Conservation (phyloP, 2,113 vertebrate species). For the Orcinus orca region DNA sequence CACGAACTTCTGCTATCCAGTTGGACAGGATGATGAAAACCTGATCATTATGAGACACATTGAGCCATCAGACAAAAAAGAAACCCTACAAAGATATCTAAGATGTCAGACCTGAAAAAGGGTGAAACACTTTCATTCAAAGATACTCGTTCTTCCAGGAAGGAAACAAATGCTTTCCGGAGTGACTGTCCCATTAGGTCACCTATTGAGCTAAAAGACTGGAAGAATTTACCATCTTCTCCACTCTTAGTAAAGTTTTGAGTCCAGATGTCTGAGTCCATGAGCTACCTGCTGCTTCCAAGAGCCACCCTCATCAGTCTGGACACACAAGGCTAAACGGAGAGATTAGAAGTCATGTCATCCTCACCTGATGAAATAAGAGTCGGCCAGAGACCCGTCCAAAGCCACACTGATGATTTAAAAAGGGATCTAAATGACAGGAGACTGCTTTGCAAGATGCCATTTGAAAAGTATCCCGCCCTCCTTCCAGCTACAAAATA, state of each 20-base stretch:
- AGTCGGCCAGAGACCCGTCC: background rate
- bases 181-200: background rate
- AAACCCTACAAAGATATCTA: background rate
- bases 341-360: background rate
- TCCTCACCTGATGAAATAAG: background rate
- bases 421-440: background rate
- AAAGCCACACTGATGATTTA: background rate
- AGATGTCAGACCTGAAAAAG: background rate
- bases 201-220: background rate
- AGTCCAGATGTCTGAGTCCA: background rate
- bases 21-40: background rate
- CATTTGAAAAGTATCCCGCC: background rate
- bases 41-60: background rate
- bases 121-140: background rate
- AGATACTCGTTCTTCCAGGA: background rate
- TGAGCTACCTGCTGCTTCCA: background rate
- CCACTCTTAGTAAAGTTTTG: background rate
- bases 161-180: background rate
- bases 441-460: background rate
- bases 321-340: background rate
- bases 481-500: background rate
- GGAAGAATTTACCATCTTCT: background rate
- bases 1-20: background rate
- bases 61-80: background rate
- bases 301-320: background rate